Percentiles rank a stretch among this genome's conserved stretches.
Conservation (phyloP, 2,113 vertebrate species). For the Amphiprion ocellaris region DNA sequence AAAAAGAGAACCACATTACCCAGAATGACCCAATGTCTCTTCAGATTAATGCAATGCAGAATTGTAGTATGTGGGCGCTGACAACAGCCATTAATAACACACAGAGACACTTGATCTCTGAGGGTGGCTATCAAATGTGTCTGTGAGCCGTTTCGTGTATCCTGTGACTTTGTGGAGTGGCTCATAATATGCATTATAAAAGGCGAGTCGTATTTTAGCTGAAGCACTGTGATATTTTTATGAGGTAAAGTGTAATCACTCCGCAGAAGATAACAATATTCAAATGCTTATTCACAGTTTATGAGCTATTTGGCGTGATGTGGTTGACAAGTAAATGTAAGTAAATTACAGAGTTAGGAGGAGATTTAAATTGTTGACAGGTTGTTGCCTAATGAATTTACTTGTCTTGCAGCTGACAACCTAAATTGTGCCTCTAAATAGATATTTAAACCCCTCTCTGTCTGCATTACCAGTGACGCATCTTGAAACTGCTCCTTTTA, state of each 20-base stretch:
- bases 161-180: conserved; percentile 65
- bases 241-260: conserved; percentile 57
- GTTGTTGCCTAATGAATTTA: conserved; percentile 49
- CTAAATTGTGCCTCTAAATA: conserved; percentile 6
- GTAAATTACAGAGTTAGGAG: conserved; percentile 57
- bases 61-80: conserved; percentile 65
- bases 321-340: conserved; percentile 68
- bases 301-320: conserved; percentile 56
- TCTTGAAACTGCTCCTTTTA: conserved; percentile 6
- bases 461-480: not conserved
- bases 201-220: conserved; percentile 64
- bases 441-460: conserved; percentile 13
- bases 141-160: conserved; percentile 57
- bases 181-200: conserved; percentile 68
- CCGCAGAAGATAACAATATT: conserved; percentile 56
- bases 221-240: conserved; percentile 63
- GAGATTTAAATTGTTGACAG: conserved; percentile 52
- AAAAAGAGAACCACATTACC: conserved; percentile 68
- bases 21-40: conserved; percentile 78
- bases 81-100: conserved; percentile 78
- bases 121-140: conserved; percentile 71
- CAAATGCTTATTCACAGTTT: conserved; percentile 61
- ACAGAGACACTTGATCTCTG: conserved; percentile 70
- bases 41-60: conserved; percentile 75
- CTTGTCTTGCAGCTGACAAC: conserved; percentile 31